A percentile compares a stretch with the other conserved stretches of the same genome.
Evolutionary conservation across 2,888 invertebrate species (phyloP).

Genomic region (Drepanosiphum platanoidis): DNA sequence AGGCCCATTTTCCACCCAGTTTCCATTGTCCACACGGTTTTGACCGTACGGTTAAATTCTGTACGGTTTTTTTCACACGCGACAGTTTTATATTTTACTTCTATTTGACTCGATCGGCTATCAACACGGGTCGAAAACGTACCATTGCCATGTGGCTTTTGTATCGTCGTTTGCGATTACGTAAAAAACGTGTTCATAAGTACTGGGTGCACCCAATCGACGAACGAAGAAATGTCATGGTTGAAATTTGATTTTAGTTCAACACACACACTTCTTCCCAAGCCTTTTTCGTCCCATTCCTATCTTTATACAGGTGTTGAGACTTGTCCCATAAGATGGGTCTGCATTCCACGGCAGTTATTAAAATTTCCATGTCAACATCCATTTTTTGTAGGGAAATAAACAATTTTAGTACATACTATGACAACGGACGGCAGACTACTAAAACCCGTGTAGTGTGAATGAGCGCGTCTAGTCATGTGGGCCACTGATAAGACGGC

Average conservation of each 20-base stretch:
- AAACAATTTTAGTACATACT: no score
- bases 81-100: no score
- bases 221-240: constrained; percentile 35
- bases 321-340: constrained; percentile 45
- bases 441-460: no score
- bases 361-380: constrained; percentile 34
- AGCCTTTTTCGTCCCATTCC: no score
- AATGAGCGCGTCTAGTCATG: no score
- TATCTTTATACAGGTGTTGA: no score
- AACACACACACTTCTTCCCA: constrained; percentile 2
- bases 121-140: no score
- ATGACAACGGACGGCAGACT: no score
- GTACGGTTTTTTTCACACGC: constrained; percentile 4
- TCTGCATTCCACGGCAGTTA: constrained; percentile 31
- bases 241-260: no score
- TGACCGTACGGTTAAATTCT: constrained; percentile 8
- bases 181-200: constrained; percentile 35
- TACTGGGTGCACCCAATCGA: constrained; percentile 51
- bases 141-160: constrained; percentile 45
- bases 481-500: no score
- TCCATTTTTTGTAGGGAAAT: no score
- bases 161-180: constrained; percentile 41
- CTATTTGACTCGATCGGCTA: no score
- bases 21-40: constrained; percentile 6
- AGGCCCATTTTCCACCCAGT: constrained; percentile 15